Evolutionary conservation across 2,888 invertebrate species (phyloP), one percentile per base, ranked within the genome.

Genomic region (Agrotis ipsilon): DNA sequence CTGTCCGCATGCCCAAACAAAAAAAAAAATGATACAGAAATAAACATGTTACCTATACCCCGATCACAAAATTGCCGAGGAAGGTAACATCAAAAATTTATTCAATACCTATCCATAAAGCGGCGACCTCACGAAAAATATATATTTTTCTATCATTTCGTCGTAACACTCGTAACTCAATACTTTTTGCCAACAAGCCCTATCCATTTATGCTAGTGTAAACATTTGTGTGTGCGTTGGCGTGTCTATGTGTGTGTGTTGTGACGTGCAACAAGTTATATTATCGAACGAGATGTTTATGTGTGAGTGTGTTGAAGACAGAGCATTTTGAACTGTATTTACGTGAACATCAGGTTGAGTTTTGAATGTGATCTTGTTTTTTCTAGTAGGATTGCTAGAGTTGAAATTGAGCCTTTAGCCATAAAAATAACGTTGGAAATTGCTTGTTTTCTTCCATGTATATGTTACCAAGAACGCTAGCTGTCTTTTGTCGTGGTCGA

Each of bases 251-350:
- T 83, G 81, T 61, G 84, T 49, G 81, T 75, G 68, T 65, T 80
- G 82, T 82, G 84, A 80, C 83, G 83, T 76, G 83, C 88, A 89
- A 89, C 88, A 89, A 82, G 88, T 89, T 75, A 80, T 62, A 73
- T 78, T 87, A 89, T 89, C 82, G 86, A 89, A 82, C 89, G 82
- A 1, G 43, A 45, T 71, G 46, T 70, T 51, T 73, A 66, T 81
- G 85, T 87, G 85, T 86, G 86, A 64, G 81, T 81, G 66, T 64
- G 51, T 48, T 1, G 2, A 57, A 7, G 11, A 14, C 60, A 78
- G 76, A 71, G 48, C 49, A 81, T 66, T 78, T 78, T 60, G 7
- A 57, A 61, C 70, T 48, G 16, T 78, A 58, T 3, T 0, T 0
- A 0, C 2, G 18, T 0, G 0, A 0, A 0, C 0, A 2, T 49